phyloP scores from a whole-genome alignment of 2,113 vertebrate species.

The Pampusana beccarii region DNA sequence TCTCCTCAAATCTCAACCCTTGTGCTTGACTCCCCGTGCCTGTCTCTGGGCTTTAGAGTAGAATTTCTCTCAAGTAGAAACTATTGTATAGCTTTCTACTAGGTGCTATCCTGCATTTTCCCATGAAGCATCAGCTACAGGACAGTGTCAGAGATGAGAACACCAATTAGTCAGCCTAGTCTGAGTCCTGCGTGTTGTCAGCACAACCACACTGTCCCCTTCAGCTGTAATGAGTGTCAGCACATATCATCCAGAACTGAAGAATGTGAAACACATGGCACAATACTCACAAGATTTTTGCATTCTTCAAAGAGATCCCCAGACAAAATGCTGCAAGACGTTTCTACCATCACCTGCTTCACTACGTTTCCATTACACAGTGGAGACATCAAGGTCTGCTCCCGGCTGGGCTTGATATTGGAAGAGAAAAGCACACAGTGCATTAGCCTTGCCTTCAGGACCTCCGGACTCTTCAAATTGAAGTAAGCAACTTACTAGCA shows the following conservation, averaged over 20 bases:
- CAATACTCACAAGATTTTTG: constrained; percentile 82
- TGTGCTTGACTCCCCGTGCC: not conserved
- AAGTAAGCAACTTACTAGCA: not conserved
- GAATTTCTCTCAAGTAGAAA: not conserved
- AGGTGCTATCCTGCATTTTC: not conserved
- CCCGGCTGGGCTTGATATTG: not conserved
- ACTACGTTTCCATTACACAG: constrained; percentile 80
- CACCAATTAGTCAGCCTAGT: not conserved
- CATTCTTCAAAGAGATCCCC: constrained; percentile 86
- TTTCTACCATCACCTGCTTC: constrained; percentile 89
- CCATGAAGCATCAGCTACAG: not conserved
- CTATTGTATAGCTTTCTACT: not conserved
- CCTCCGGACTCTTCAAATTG: not conserved
- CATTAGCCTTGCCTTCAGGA: not conserved
- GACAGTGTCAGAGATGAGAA: not conserved
- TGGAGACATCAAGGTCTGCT: constrained; percentile 43
- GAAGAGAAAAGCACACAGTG: constrained; percentile 6
- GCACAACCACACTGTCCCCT: not conserved
- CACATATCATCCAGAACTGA: not conserved
- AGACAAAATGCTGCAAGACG: constrained; percentile 87
- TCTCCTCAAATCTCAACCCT: not conserved
- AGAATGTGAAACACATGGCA: not conserved
- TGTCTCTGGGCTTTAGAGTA: not conserved
- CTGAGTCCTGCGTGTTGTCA: not conserved
- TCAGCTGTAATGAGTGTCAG: not conserved